Percentiles rank a stretch among this genome's conserved stretches.
Conservation (phyloP, 2,888 invertebrate species). For the Eilema sororculum region DNA sequence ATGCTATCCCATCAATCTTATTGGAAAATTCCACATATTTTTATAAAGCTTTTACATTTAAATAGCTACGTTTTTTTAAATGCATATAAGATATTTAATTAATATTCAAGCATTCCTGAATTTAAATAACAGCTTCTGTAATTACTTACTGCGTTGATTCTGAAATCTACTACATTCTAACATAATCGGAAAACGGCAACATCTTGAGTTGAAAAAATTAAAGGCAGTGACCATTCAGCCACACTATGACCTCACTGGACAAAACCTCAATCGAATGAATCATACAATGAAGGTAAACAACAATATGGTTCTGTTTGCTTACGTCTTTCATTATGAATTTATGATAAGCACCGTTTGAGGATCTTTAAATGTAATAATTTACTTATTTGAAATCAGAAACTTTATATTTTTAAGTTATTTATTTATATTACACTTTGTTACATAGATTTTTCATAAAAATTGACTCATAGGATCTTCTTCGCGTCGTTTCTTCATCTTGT, state of each 20-base stretch:
- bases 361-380: background rate
- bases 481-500: conserved; percentile 93
- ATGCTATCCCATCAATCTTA: background rate
- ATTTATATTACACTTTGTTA: conserved; percentile 4
- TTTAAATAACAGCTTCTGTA: background rate
- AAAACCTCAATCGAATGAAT: conserved; percentile 34
- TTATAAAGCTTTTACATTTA: background rate
- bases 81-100: background rate
- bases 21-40: background rate
- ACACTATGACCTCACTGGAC: conserved; percentile 40
- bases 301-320: conserved; percentile 11
- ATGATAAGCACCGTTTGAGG: background rate
- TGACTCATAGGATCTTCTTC: conserved; percentile 98
- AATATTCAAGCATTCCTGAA: background rate
- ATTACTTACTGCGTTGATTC: background rate
- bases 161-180: background rate
- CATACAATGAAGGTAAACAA: conserved; percentile 41
- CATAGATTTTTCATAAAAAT: conserved; percentile 78
- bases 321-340: background rate
- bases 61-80: background rate
- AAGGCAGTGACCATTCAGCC: conserved; percentile 36
- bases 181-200: conserved; percentile 9
- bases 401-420: background rate
- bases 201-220: conserved; percentile 12
- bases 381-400: background rate